These are phyloP conservation scores for Deroplatys truncata DNA, from an alignment of 2,888 invertebrate genomes.

Conservation along the genomic window DNA sequence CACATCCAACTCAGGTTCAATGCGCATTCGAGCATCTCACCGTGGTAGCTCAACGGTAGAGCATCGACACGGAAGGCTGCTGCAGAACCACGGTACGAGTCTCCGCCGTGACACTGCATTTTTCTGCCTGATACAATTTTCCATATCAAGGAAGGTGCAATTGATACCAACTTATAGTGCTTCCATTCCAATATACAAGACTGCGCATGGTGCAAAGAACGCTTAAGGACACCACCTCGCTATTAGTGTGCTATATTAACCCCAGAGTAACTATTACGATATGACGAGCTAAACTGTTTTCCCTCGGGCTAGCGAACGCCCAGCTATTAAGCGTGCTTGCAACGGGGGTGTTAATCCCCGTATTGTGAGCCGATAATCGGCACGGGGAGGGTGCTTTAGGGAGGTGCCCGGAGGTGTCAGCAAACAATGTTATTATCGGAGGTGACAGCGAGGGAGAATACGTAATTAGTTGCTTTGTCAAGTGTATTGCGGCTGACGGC, in stretches of 20 bases:
- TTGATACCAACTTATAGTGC: too few relatives aligned
- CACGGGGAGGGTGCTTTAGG: not conserved
- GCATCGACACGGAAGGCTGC: too few relatives aligned
- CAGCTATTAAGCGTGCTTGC: not conserved
- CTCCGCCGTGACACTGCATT: too few relatives aligned
- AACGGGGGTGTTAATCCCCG: conserved; percentile 11
- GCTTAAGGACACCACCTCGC: too few relatives aligned
- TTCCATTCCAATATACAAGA: too few relatives aligned
- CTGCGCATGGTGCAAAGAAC: not conserved
- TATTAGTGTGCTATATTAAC: not conserved
- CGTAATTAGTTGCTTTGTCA: not conserved
- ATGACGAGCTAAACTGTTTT: not conserved
- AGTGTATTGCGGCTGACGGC: not conserved
- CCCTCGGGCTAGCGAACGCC: not conserved
- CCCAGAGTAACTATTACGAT: not conserved
- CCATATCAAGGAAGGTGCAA: too few relatives aligned
- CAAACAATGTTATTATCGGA: not conserved
- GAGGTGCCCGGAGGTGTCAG: not conserved
- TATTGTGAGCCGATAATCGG: conserved; percentile 14
- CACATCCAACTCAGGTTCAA: too few relatives aligned
- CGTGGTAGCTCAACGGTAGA: too few relatives aligned
- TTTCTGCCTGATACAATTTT: too few relatives aligned
- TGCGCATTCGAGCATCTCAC: too few relatives aligned
- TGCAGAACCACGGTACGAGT: too few relatives aligned
- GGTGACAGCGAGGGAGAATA: not conserved